phyloP scores from a whole-genome alignment of 2,797 vertebrate genomes.

The Esox lucius region DNA sequence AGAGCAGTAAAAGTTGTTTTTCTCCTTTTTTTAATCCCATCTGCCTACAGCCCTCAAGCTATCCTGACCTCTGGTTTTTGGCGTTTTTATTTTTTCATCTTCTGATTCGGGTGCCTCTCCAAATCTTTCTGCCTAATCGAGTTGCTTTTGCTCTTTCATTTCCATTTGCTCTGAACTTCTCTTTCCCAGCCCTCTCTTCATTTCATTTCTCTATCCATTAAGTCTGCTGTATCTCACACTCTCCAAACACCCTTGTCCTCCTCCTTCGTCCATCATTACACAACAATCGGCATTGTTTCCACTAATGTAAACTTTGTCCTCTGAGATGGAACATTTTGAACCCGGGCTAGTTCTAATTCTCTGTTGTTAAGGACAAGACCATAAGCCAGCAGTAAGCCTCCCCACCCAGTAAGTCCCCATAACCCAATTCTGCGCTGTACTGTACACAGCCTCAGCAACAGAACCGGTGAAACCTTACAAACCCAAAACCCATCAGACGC shows the following conservation, averaged over 20 bases:
- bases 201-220: no score
- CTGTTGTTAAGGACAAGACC: background rate
- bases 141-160: background rate
- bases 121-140: background rate
- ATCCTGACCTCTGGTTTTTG: background rate
- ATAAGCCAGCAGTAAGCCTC: background rate
- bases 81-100: background rate
- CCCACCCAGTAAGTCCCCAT: background rate
- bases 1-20: background rate
- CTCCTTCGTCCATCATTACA: background rate
- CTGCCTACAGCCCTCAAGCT: background rate
- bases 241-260: background rate
- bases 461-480: background rate
- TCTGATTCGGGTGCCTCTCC: background rate
- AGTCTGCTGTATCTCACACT: background rate
- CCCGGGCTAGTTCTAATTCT: background rate
- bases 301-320: conserved; percentile 18
- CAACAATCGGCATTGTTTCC: background rate
- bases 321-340: conserved; percentile 11
- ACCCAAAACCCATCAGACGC: background rate
- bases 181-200: background rate
- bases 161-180: background rate
- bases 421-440: background rate
- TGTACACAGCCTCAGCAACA: background rate
- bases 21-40: background rate